Percentiles rank a stretch among this genome's conserved stretches.
These are phyloP conservation scores for Congeria kusceri DNA, from an alignment of 2,888 invertebrate species.

Conservation along the genomic window DNA sequence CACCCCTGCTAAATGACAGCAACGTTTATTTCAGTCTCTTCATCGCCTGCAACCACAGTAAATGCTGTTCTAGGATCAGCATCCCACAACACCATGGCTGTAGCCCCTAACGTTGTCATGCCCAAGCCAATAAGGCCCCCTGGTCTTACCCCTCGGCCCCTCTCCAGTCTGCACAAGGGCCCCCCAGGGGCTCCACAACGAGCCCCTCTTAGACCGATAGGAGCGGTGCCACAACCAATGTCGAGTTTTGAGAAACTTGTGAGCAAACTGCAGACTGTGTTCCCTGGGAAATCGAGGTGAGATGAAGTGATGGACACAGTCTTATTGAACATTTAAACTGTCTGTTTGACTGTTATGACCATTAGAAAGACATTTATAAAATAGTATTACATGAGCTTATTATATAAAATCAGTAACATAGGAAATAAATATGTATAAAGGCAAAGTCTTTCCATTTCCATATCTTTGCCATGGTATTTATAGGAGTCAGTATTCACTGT, in stretches of 20 bases:
- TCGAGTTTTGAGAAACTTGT: conserved; percentile 75
- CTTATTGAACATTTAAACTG: too few relatives aligned
- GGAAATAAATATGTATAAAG: too few relatives aligned
- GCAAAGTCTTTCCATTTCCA: too few relatives aligned
- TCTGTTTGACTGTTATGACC: not conserved
- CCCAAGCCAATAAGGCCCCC: not conserved
- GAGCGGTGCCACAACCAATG: conserved; percentile 27
- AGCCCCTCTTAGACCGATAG: conserved; percentile 26
- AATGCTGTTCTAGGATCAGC: not conserved
- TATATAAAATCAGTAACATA: too few relatives aligned
- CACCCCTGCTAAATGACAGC: too few relatives aligned
- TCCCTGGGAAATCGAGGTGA: conserved; percentile 71
- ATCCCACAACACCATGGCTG: not conserved
- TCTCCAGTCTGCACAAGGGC: conserved; percentile 15
- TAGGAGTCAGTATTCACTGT: too few relatives aligned
- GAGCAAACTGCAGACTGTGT: conserved; percentile 58
- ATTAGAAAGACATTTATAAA: too few relatives aligned
- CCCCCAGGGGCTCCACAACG: conserved; percentile 35
- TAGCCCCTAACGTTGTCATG: not conserved
- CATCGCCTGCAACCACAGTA: not conserved
- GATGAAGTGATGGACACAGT: not conserved
- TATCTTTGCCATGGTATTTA: too few relatives aligned
- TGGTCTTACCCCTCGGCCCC: conserved; percentile 11
- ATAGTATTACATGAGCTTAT: too few relatives aligned
- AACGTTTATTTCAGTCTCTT: not conserved